Evolutionary conservation across 1,140 invertebrate genomes (phyloP).

Genomic region (Patella vulgata): DNA sequence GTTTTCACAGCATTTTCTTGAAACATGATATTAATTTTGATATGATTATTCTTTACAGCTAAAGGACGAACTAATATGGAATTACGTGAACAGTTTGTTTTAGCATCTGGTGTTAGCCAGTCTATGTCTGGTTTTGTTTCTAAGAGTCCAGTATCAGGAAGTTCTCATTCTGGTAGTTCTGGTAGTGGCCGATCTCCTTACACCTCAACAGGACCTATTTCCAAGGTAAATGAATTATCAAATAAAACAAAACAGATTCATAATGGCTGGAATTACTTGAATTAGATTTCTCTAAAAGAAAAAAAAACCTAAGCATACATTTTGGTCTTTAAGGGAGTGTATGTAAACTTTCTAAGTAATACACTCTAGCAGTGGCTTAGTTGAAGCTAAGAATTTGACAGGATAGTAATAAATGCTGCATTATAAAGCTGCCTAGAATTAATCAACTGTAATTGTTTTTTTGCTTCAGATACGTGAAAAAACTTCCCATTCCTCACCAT

Average conservation of each 20-base stretch:
- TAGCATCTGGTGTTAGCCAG: conserved; percentile 97
- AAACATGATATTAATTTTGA: not conserved
- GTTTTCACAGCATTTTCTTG: conserved; percentile 1
- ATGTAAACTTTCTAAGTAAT: too few species aligned
- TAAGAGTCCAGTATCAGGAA: conserved; percentile 68
- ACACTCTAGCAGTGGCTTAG: too few species aligned
- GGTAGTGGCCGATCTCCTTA: conserved; percentile 49
- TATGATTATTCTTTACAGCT: conserved; percentile 73
- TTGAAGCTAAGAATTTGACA: too few species aligned
- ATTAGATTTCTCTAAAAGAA: too few species aligned
- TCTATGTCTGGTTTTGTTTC: conserved; percentile 96
- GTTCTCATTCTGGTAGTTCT: conserved; percentile 56
- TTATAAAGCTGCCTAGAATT: too few species aligned
- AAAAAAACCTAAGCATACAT: too few species aligned
- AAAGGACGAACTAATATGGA: conserved; percentile 99
- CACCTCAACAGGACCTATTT: conserved; percentile 55
- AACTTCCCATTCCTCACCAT: conserved; percentile 53
- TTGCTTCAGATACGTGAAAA: conserved; percentile 65
- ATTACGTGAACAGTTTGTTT: conserved; percentile 97
- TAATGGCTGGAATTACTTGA: too few species aligned
- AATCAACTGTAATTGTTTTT: too few species aligned
- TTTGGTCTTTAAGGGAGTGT: too few species aligned
- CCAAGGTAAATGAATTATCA: conserved; percentile 45
- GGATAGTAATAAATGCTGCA: too few species aligned
- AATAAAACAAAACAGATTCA: not conserved